Conservation (phyloP, 2,113 vertebrate species). For the Ascaphus truei region DNA sequence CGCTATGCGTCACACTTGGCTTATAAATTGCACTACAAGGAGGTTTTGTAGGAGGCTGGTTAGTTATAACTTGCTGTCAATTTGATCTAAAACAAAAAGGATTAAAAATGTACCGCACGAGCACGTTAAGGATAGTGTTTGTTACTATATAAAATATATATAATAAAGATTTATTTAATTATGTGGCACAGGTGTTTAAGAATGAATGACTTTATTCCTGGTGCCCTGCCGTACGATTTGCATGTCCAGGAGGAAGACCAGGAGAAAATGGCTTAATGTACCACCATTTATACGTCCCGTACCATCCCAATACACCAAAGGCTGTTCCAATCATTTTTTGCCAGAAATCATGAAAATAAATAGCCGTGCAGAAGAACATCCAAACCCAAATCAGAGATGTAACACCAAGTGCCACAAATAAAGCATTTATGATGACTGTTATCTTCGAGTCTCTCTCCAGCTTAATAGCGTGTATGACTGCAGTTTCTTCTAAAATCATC, state of each 20-base stretch:
- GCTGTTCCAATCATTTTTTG: slow-evolving; percentile 82
- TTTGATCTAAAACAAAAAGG: too few species aligned
- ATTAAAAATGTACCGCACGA: too few species aligned
- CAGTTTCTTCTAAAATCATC: slow-evolving; percentile 83
- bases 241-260: slow-evolving; percentile 74
- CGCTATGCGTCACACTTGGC: too few species aligned
- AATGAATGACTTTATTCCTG: too few species aligned
- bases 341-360: slow-evolving; percentile 84
- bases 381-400: slow-evolving; percentile 77
- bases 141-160: too few species aligned
- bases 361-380: slow-evolving; percentile 87
- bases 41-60: too few species aligned
- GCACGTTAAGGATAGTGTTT: too few species aligned
- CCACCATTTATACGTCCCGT: slow-evolving; percentile 79
- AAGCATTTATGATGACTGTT: slow-evolving; percentile 48
- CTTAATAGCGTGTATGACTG: slow-evolving; percentile 64
- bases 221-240: slow-evolving; percentile 55
- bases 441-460: slow-evolving; percentile 43
- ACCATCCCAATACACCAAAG: slow-evolving; percentile 78
- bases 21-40: too few species aligned
- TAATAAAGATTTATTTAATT: too few species aligned
- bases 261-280: slow-evolving; percentile 80
- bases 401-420: slow-evolving; percentile 75
- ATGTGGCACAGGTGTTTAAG: too few species aligned
- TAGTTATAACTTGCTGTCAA: too few species aligned